Evolutionary conservation across 2,113 vertebrate species (phyloP), one percentile per base, ranked within the genome.

Genomic region (Prinia subflava): DNA sequence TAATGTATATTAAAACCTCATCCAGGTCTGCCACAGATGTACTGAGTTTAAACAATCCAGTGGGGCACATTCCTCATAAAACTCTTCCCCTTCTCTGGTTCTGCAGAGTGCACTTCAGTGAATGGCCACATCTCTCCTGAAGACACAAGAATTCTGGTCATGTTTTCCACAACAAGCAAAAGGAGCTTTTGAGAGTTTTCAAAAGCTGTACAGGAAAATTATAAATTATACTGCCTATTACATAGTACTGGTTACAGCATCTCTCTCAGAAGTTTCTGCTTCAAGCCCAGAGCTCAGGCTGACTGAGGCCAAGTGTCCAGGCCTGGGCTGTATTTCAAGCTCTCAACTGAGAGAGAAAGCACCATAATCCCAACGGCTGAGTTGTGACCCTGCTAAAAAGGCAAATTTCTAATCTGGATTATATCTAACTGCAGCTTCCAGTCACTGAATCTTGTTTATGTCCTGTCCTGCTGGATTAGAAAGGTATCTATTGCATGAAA

Each of bases 1-100:
- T 79, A 77, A 90, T 25, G n/a, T 67, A 75, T 15, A 79, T 96
- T 92, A 94, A 95, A 83, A 79, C 75, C 74, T 93, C 87, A 59
- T 73, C 94, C 73, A 89, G 46, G 47, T 87, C 86, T 89, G 73
- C 71, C 70, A 92, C 57, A 87, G 35, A 25, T 69, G 67, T 19
- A 87, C 81, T 56, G 47, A 96, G 22, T 89, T 62, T 73, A 92
- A 95, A 84, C 31, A 59, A 57, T 12, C 22, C n/a, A 46, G 15
- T 39, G 12, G 22, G 69, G 28, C 47, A 86, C 46, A 59, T 46
- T 94, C 15, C 35, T 86, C 46, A 18, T 44, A n/a, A 50, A 53
- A 49, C 7, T 46, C 25, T 53, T 77, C 39, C 15, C 9, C 20
- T 33, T 31, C 20, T 76, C n/a, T 47, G 60, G 20, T 18, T 39